Percentiles rank a stretch among this genome's conserved stretches.
Conservation (phyloP, 2,797 vertebrate species). For the Calcarius lapponicus region DNA sequence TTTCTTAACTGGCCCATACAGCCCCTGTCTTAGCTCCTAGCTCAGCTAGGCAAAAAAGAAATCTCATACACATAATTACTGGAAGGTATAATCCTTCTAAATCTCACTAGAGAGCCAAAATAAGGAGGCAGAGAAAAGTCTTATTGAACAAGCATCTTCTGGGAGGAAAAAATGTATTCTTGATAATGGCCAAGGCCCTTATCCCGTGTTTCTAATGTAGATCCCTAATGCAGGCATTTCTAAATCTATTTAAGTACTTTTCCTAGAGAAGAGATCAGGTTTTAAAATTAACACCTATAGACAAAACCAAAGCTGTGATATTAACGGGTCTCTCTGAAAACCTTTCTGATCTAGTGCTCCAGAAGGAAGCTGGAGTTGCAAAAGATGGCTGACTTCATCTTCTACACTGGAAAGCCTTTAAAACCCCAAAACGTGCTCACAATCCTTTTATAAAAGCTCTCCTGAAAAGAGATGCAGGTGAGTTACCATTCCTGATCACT, state of each 20-base stretch:
- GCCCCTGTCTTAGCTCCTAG: background rate
- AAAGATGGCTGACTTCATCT: background rate
- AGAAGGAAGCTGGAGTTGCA: background rate
- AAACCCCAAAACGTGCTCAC: fast-evolving
- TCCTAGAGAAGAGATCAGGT: background rate
- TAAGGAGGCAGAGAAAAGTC: background rate
- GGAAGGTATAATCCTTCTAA: background rate
- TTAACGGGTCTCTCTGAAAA: background rate
- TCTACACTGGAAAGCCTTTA: background rate
- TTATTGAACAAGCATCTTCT: background rate
- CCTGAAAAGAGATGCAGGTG: background rate
- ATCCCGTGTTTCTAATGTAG: background rate
- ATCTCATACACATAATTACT: background rate
- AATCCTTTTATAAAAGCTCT: background rate
- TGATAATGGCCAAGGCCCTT: background rate
- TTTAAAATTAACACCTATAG: background rate
- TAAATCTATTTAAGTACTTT: background rate
- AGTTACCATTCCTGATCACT: background rate
- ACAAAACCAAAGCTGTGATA: background rate
- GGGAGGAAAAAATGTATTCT: background rate
- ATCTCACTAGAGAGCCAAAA: background rate
- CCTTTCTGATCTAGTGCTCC: background rate
- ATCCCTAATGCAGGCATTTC: fast-evolving
- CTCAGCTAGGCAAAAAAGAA: background rate
- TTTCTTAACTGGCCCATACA: background rate